Conservation (phyloP, 30 jellyfish, hydroid and myxozoan species). For the Aurelia aurita region DNA sequence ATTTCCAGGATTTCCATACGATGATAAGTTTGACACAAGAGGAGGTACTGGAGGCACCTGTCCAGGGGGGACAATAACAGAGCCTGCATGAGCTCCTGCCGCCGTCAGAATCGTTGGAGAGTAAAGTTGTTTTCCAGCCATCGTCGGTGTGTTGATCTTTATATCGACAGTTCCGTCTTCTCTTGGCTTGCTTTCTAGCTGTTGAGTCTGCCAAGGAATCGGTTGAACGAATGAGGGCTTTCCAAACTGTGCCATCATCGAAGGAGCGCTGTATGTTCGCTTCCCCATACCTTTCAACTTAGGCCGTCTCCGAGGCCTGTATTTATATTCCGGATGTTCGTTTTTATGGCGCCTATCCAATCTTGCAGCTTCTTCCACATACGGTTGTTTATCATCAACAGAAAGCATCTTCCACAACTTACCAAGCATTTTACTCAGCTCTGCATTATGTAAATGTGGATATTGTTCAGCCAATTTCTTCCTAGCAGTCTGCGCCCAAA, state of each 20-base stretch:
- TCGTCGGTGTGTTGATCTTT: slow-evolving; percentile 71
- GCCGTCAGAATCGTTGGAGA: slow-evolving; percentile 53
- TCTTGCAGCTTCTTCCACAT: slow-evolving; percentile 97
- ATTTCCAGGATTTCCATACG: slow-evolving; percentile 59
- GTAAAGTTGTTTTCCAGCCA: slow-evolving; percentile 47
- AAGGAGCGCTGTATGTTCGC: slow-evolving; percentile 90
- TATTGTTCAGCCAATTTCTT: slow-evolving; percentile 94
- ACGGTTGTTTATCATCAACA: slow-evolving; percentile 95
- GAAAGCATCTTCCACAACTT: slow-evolving; percentile 96
- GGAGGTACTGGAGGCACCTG: slow-evolving; percentile 87
- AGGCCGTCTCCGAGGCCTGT: slow-evolving; percentile 98
- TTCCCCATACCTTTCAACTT: slow-evolving; percentile 82
- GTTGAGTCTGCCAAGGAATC: slow-evolving; percentile 75
- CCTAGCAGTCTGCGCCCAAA: slow-evolving; percentile 99
- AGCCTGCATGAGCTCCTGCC: slow-evolving; percentile 61
- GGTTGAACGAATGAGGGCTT: slow-evolving; percentile 85
- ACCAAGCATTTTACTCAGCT: slow-evolving; percentile 96
- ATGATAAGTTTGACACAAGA: slow-evolving; percentile 40
- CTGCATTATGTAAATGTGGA: slow-evolving; percentile 97
- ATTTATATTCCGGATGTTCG: slow-evolving; percentile 97
- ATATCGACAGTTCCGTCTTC: slow-evolving; percentile 83
- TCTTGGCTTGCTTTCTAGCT: slow-evolving; percentile 63
- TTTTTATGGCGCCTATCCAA: slow-evolving; percentile 94
- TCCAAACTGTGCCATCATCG: slow-evolving; percentile 84
- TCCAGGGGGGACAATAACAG: slow-evolving; percentile 95